phyloP scores from a whole-genome alignment of 2,113 vertebrate species.

The Baryphthengus martii region DNA sequence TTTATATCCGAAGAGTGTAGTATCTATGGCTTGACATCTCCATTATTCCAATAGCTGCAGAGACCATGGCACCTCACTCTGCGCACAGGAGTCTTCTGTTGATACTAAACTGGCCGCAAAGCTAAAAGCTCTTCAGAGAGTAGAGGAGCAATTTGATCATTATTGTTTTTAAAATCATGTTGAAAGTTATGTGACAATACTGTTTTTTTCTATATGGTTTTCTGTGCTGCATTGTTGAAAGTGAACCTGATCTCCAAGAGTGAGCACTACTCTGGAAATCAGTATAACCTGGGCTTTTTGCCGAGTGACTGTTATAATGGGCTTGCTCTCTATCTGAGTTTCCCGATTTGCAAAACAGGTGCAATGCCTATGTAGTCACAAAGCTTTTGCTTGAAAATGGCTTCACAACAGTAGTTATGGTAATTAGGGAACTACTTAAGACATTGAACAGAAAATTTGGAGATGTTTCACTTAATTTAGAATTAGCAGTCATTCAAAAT shows the following conservation, averaged over 20 bases:
- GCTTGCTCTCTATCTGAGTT: neutral
- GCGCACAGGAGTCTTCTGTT: neutral
- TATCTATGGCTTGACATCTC: neutral
- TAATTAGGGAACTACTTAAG: neutral
- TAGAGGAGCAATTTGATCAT: neutral
- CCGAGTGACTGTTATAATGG: neutral
- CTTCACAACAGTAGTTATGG: too few species aligned
- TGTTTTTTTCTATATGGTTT: neutral
- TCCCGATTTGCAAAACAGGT: neutral
- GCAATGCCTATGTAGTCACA: neutral
- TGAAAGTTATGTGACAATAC: neutral
- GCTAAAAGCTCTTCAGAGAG: neutral
- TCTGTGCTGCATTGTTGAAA: neutral
- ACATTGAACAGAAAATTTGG: neutral
- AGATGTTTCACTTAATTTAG: neutral
- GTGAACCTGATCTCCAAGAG: neutral
- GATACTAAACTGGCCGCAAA: neutral
- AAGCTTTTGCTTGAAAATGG: neutral
- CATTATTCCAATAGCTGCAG: neutral
- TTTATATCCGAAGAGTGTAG: neutral
- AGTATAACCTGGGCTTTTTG: accelerated
- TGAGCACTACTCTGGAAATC: neutral
- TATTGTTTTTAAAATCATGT: neutral
- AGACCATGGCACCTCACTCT: neutral
- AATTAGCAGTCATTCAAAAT: neutral